These are phyloP conservation scores for Hyperoplus immaculatus DNA, from an alignment of 2,797 vertebrate species.

Conservation along the genomic window DNA sequence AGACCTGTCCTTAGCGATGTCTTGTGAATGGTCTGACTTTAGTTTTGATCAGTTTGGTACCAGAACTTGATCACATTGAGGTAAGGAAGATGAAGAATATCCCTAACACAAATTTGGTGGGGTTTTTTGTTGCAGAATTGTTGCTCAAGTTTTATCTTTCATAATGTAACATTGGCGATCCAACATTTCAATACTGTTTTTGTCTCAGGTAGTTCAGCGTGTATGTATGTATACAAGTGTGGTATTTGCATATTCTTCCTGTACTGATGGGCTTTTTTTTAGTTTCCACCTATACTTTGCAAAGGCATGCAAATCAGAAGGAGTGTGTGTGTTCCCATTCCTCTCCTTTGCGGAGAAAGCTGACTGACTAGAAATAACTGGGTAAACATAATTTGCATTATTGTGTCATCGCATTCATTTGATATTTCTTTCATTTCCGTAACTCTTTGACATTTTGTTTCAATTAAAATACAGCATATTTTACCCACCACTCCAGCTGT, in stretches of 20 bases:
- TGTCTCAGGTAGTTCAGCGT: background rate
- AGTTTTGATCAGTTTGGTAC: conserved; percentile 3
- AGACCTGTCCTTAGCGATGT: conserved; percentile 5
- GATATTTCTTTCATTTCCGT: background rate
- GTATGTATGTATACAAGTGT: background rate
- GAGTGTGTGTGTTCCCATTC: background rate
- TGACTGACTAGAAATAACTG: background rate
- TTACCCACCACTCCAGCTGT: background rate
- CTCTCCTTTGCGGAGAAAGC: conserved; percentile 9
- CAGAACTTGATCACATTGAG: background rate
- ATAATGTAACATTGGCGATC: background rate
- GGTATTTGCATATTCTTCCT: background rate
- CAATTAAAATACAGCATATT: background rate
- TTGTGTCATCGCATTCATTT: background rate
- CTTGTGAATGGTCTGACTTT: background rate
- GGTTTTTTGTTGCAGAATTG: background rate
- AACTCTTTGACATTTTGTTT: background rate
- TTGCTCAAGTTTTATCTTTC: background rate
- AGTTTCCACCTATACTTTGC: background rate
- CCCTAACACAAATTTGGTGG: background rate
- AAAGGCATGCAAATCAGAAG: background rate
- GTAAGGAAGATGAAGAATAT: background rate
- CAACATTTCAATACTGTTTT: background rate
- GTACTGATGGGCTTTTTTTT: background rate
- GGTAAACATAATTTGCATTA: background rate